Percentiles rank a stretch among this genome's conserved stretches.
phyloP scores from a whole-genome alignment of 1,140 invertebrate genomes.

The Ceratoteleas bidentatus region DNA sequence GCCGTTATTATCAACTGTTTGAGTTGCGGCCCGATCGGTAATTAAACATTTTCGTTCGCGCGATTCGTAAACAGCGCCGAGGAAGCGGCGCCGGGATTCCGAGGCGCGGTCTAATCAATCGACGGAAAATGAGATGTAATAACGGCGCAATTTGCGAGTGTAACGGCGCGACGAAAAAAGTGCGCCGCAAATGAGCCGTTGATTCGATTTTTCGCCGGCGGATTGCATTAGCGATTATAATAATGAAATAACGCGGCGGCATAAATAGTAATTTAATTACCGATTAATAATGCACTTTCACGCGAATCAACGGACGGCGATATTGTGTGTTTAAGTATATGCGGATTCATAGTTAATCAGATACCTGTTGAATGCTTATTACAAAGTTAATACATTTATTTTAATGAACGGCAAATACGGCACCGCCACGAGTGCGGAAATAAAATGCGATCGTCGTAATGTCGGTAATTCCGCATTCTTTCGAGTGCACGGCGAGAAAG shows the following conservation, averaged over 20 bases:
- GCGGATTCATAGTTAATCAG: slow-evolving; percentile 55
- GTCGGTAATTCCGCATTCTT: slow-evolving; percentile 15
- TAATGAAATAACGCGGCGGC: slow-evolving; percentile 11
- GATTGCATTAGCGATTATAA: slow-evolving; percentile 4
- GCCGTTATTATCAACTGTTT: slow-evolving; percentile 57
- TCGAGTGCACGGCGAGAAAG: slow-evolving; percentile 7
- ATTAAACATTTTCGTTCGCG: slow-evolving; percentile 29
- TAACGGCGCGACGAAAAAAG: too few relatives aligned
- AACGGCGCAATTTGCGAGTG: too few relatives aligned
- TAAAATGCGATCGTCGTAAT: slow-evolving; percentile 50
- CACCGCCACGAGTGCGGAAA: slow-evolving; percentile 31
- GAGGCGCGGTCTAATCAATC: too few relatives aligned
- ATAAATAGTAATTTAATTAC: slow-evolving; percentile 38
- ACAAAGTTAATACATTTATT: slow-evolving; percentile 59
- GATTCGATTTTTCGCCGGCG: too few relatives aligned
- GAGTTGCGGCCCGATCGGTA: slow-evolving; percentile 41
- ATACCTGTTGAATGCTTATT: slow-evolving; percentile 61
- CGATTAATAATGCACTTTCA: slow-evolving; percentile 34
- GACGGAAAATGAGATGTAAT: too few relatives aligned
- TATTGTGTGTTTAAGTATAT: slow-evolving; percentile 44
- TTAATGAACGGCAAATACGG: slow-evolving; percentile 39
- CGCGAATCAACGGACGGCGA: slow-evolving; percentile 35
- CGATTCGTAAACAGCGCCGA: too few relatives aligned
- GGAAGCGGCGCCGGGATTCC: too few relatives aligned
- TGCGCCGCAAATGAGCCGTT: too few relatives aligned